Conservation (phyloP, 2,113 vertebrate species). For the Acrocephalus arundinaceus region DNA sequence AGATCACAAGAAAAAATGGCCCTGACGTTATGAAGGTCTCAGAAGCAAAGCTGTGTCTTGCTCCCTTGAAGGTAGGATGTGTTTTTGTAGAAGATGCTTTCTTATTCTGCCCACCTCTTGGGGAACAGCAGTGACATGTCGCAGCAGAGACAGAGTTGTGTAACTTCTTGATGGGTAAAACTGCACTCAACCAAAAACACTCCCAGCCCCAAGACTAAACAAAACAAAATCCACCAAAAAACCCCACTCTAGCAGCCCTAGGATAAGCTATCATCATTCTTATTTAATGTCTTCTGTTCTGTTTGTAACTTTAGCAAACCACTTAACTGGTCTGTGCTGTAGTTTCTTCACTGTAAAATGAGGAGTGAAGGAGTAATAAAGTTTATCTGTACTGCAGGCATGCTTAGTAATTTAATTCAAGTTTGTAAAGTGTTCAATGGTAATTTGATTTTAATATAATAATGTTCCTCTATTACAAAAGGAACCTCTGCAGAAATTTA, state of each 20-base stretch:
- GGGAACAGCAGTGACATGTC: background rate
- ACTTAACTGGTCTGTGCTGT: background rate
- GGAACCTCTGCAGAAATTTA: background rate
- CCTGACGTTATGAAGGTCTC: background rate
- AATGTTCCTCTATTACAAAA: background rate
- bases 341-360: constrained; percentile 1
- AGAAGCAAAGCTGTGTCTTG: background rate
- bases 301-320: background rate
- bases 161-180: background rate
- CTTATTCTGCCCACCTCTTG: background rate
- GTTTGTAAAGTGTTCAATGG: background rate
- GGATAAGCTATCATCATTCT: background rate
- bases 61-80: background rate
- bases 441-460: constrained; percentile 50
- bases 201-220: background rate
- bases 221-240: background rate
- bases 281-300: background rate
- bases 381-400: background rate
- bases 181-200: background rate
- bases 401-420: constrained; percentile 23
- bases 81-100: background rate
- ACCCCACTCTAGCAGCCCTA: background rate
- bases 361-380: constrained; percentile 5
- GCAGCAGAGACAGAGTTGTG: background rate
- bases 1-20: background rate